Conservation (phyloP, 2,797 vertebrate species). For the Typhlichthys subterraneus region DNA sequence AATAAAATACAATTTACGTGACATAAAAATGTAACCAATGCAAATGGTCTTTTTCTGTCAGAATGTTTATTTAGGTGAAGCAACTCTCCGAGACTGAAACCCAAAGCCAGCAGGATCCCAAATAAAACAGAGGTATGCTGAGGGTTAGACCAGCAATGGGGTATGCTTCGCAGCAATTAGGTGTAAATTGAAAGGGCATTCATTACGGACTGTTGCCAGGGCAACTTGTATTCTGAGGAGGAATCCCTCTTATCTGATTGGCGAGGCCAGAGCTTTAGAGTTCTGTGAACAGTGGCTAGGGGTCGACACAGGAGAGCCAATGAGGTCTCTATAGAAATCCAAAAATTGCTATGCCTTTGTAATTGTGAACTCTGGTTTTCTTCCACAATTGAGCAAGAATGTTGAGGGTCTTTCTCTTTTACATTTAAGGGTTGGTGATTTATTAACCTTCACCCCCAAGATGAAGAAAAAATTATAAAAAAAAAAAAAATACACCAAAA, state of each 20-base stretch:
- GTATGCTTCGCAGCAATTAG: slow-evolving; percentile 84
- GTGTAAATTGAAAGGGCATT: slow-evolving; percentile 85
- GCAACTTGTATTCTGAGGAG: slow-evolving; percentile 81
- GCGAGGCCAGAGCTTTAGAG: slow-evolving; percentile 79
- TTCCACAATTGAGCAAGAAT: slow-evolving; percentile 32
- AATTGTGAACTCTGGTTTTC: slow-evolving; percentile 28
- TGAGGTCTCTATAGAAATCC: slow-evolving; percentile 40
- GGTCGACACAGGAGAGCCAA: slow-evolving; percentile 51
- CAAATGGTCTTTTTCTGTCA: slow-evolving; percentile 62
- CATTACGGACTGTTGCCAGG: slow-evolving; percentile 87
- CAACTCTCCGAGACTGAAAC: slow-evolving; percentile 41
- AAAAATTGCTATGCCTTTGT: slow-evolving; percentile 15
- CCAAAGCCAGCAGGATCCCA: slow-evolving; percentile 47
- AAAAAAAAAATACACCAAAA: slow-evolving; percentile 46
- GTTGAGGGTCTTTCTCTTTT: slow-evolving; percentile 10
- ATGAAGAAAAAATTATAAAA: background rate
- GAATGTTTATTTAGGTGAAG: slow-evolving; percentile 56
- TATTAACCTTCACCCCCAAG: slow-evolving; percentile 10
- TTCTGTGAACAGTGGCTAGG: slow-evolving; percentile 78
- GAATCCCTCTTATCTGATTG: slow-evolving; percentile 81
- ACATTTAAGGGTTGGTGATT: slow-evolving; percentile 4
- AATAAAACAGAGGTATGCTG: slow-evolving; percentile 1
- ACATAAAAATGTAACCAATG: slow-evolving; percentile 45
- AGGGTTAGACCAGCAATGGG: slow-evolving; percentile 62
- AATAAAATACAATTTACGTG: slow-evolving; percentile 29